Evolutionary conservation across 30 jellyfish, hydroid and myxozoan genomes (phyloP), one percentile per base, ranked within the genome.

Genomic region (Aurelia sp.): DNA sequence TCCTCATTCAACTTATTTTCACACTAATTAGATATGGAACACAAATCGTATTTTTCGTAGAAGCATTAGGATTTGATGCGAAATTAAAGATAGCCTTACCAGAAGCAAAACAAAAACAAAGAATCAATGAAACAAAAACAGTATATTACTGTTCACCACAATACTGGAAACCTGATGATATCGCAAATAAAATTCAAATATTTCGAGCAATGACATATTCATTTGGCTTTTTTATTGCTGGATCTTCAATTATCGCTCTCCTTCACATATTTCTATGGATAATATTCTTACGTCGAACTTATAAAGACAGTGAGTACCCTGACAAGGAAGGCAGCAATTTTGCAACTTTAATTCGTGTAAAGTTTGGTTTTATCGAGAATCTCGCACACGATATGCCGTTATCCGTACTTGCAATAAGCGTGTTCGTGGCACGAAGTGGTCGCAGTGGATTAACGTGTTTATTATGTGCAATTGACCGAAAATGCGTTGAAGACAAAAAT

Each of bases 301-400:
- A 13, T 8, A 64, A 64, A 41, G 81, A 71, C 1, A 47, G 71
- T 10, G 87, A 72, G 0, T 84, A 53, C 59, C 75, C 84, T 44
- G 82, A 84, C 16, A 61, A 63, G 4, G 64, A 40, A 8, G 84
- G 86, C 8, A 59, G 31, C 50, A 71, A 40, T 4, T 62, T 71
- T 10, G 87, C 81, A 18, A 16, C 33, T 44, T 33, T 60, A 11
- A 67, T 84, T 21, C 80, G 93, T 30, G 6, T 63, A 3, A 84
- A 74, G 20, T 11, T 84, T 40, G 86, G 93, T 30, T 84, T 84
- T 63, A 47, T 84, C 5, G 87, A 84, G 21, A 84, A 62, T 40
- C 50, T 84, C 31, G 74, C 74, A 30, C 93, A 84, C 48, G 93
- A 84, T 71, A 74, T 74, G 63, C 93, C 93, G 30, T 55, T 84